Percentiles rank a stretch among this genome's conserved stretches.
phyloP scores from a whole-genome alignment of 2,113 vertebrate species.

The Lophochroa leadbeateri region DNA sequence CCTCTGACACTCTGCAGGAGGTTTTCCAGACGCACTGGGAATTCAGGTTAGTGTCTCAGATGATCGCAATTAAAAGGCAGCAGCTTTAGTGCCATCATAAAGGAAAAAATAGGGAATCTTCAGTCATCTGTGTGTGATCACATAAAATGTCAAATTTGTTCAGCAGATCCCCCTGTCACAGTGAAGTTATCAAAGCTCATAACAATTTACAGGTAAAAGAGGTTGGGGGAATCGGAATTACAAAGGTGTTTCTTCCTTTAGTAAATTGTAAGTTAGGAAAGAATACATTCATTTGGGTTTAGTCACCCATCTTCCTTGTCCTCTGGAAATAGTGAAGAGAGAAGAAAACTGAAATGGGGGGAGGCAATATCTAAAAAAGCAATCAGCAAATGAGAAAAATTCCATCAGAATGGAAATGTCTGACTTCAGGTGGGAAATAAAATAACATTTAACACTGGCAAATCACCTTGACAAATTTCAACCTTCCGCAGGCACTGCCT shows the following conservation, averaged over 20 bases:
- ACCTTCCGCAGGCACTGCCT: background rate
- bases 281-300: background rate
- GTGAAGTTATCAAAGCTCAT: background rate
- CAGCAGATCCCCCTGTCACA: background rate
- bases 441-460: background rate
- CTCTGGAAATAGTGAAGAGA: background rate
- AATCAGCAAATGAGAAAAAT: background rate
- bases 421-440: background rate
- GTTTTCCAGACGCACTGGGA: background rate
- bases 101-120: background rate
- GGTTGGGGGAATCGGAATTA: background rate
- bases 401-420: background rate
- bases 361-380: background rate
- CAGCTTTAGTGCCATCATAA: background rate
- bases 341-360: background rate
- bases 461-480: background rate
- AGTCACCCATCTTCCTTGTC: background rate
- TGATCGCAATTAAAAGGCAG: background rate
- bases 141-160: fast-evolving
- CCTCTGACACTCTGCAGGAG: background rate
- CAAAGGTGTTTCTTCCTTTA: background rate
- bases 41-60: background rate
- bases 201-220: background rate
- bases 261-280: background rate
- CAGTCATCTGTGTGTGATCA: fast-evolving